Percentiles rank a stretch among this genome's conserved stretches.
phyloP scores from a whole-genome alignment of 1,140 invertebrate species.

The Popillia japonica region DNA sequence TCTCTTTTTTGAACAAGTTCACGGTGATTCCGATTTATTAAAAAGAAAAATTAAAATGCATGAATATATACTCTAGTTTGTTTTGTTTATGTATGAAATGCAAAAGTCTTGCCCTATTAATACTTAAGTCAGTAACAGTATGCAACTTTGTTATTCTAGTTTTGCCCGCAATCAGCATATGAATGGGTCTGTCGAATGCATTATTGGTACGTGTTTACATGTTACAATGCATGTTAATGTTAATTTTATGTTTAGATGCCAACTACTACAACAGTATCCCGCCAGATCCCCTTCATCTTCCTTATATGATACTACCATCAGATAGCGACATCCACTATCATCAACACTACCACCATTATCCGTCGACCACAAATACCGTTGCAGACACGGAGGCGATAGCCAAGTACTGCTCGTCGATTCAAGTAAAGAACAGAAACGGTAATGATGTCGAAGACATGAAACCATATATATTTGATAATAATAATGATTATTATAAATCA shows the following conservation, averaged over 20 bases:
- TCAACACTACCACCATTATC: background rate
- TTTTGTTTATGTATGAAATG: too few species aligned
- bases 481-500: conserved; percentile 6
- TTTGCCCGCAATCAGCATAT: conserved; percentile 54
- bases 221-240: conserved; percentile 27
- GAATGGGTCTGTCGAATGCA: conserved; percentile 38
- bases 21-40: too few species aligned
- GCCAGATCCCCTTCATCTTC: background rate
- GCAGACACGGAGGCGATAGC: background rate
- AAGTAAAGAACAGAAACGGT: conserved; percentile 14
- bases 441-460: background rate
- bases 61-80: too few species aligned
- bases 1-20: too few species aligned
- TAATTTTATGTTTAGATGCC: conserved; percentile 34
- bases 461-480: background rate
- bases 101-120: too few species aligned
- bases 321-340: conserved; percentile 24
- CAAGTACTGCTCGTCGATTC: background rate
- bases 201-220: conserved; percentile 23
- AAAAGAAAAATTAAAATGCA: too few species aligned
- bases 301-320: conserved; percentile 30
- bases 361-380: conserved; percentile 6
- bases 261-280: conserved; percentile 30
- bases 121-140: background rate
- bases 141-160: conserved; percentile 50